Base-by-base conservation (phyloP, 2,888 invertebrate species). In the Elysia crispata region DNA sequence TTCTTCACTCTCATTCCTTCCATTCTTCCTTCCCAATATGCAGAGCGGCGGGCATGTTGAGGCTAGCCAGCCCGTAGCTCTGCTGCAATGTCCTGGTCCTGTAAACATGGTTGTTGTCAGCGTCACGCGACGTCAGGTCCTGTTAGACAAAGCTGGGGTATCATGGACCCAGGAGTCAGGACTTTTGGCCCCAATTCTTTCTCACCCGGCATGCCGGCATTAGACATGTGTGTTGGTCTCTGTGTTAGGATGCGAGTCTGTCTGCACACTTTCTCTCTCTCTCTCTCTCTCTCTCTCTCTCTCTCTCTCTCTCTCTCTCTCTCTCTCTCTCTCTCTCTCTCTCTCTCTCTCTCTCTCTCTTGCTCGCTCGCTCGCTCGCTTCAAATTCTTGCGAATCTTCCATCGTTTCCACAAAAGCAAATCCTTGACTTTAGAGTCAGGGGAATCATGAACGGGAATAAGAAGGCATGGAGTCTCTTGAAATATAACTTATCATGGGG, bases 271-370 rank as follows among this genome's bases (percentile, higher is more conserved):
- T 62, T 72, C 77, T 76, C 73, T 60, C 80, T 70, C 33, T 54
- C 30, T 74, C 64, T 76, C 33, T 69, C 60, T 69, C 70, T 28
- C 28, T 70, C 70, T 79, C 72, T 79, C 76, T 76, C 60, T 70
- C 41, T 60, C 76, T 79, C 30, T 49, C 62, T 70, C 72, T n/a
- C 64, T n/a, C 60, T 23, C 31, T 62, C 23, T 33, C 41, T 66
- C 33, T 41, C 25, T 41, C 28, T 41, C 25, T 64, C 49, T 64
- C 30, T 41, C 30, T 64, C 33, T 64, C 41, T 25, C 41, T 64
- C 30, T 41, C 28, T 41, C 25, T 64, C n/a, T 76, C 49, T 76
- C 49, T 49, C n/a, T 66, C 49, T 76, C 57, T 64, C 18, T 66
- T 23, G 13, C 57, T 64, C 66, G 33, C 25, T 76, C 54, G 49